Evolutionary conservation across 2,797 vertebrate genomes (phyloP).

Genomic region (Sebastolobus altivelis): DNA sequence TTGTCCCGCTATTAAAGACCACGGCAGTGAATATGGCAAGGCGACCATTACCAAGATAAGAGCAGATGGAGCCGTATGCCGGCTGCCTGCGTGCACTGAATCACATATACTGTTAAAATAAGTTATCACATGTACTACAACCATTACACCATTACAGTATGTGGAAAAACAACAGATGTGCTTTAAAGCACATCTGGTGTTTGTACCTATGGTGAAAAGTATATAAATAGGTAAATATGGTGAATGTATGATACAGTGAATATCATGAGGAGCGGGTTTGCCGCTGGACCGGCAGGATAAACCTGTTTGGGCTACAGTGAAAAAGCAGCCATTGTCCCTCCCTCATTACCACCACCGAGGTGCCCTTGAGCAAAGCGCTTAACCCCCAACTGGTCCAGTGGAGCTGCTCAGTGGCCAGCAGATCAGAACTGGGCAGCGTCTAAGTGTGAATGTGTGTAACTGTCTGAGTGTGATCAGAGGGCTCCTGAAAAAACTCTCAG

Average conservation of each 20-base stretch:
- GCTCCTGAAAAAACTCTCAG: not conserved
- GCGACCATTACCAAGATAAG: constrained; percentile 56
- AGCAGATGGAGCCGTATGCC: constrained; percentile 63
- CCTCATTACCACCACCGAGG: not conserved
- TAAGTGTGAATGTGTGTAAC: constrained; percentile 1
- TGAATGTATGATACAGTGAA: not conserved
- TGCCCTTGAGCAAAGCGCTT: constrained; percentile 8
- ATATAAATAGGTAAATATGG: too few species aligned
- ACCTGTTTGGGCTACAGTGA: not conserved
- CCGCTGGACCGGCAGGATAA: not conserved
- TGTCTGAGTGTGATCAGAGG: not conserved
- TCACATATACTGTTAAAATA: constrained; percentile 36
- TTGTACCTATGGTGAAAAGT: not conserved
- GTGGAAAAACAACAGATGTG: not conserved
- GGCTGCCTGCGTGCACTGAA: constrained; percentile 60
- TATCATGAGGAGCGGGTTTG: not conserved
- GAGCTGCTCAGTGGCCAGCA: constrained; percentile 1
- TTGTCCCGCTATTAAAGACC: constrained; percentile 44
- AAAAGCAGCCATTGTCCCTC: not conserved
- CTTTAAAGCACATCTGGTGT: not conserved
- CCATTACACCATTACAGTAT: not conserved
- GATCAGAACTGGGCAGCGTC: not conserved
- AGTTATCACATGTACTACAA: not conserved
- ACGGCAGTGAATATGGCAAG: constrained; percentile 44
- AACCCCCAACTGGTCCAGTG: not conserved